Base-by-base conservation (phyloP, 92 coral and sea anemone species). In the Zoanthus gigantus region DNA sequence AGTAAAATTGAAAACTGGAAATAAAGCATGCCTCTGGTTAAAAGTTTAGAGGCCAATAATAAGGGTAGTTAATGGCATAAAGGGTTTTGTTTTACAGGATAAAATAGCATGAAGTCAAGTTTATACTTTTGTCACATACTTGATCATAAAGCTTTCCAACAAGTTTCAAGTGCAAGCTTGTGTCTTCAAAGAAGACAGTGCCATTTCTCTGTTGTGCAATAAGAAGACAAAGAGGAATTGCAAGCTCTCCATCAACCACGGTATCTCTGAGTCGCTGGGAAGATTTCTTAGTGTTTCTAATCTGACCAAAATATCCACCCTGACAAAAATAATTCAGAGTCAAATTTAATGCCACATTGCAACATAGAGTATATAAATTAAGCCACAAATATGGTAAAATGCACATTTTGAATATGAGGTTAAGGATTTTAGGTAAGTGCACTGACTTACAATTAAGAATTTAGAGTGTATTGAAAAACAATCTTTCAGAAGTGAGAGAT, bases 201-300 rank as follows among this genome's bases (percentile, higher is more conserved):
- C 98, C 98, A 83, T 95, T 97, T 67, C 99, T 91, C 87, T 97
- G 99, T 65, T 97, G 99, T 42, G 98, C 99, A 95, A 97, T 97
- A 17, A 95, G 87, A 15, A 97, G 91, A 71, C 99, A 97, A 7
- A 97, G 94, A 5, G 99, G 99, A 16, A 97, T 85, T 32, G 95
- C 99, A 68, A 97, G 79, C 77, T 95, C 94, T 18, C 98, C 98
- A 67, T 92, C 99, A 48, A 94, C 91, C 32, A 97, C 93, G 0
- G 96, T 96, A 85, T 97, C 99, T 66, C 99, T 85, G 42, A 97
- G 88, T 77, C 99, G 84, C 90, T 97, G 99, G 42, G 99, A 97
- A 10, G 99, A 97, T 89, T 97, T 97, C 89, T 97, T 97, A 7
- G 99, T 97, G 90, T 97, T 97, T 71, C 98, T 89, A 7, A 97